Evolutionary conservation across 2,113 vertebrate species (phyloP).

Genomic region (Rhabdomys dilectus): DNA sequence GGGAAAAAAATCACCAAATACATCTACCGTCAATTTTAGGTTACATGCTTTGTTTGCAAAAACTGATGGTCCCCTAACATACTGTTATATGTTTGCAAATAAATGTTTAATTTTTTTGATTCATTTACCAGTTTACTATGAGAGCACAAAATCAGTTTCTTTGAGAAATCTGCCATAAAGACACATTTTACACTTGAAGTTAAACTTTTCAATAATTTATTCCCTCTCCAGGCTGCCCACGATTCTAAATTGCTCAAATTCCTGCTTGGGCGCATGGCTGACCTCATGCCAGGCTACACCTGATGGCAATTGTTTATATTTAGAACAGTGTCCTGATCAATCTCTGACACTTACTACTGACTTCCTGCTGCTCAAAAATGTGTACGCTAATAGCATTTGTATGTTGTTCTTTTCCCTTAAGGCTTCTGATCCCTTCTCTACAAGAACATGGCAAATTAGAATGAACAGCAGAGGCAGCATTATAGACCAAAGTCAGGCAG

Average conservation of each 20-base stretch:
- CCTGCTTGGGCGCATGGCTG: conserved; percentile 59
- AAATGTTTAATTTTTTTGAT: conserved; percentile 54
- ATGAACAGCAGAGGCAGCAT: conserved; percentile 73
- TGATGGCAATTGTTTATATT: conserved; percentile 83
- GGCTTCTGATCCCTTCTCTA: conserved; percentile 83
- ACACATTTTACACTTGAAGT: conserved; percentile 65
- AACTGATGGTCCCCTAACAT: not conserved
- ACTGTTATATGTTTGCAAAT: conserved; percentile 44
- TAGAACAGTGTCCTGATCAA: conserved; percentile 84
- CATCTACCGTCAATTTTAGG: not conserved
- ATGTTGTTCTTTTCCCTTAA: conserved; percentile 85
- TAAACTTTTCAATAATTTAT: conserved; percentile 83
- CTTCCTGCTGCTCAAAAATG: conserved; percentile 86
- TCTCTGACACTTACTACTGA: conserved; percentile 87
- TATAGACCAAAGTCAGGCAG: conserved; percentile 73
- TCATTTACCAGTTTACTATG: not conserved
- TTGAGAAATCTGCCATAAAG: conserved; percentile 66
- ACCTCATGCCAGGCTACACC: conserved; percentile 74
- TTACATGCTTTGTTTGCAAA: not conserved
- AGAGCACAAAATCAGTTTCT: conserved; percentile 32
- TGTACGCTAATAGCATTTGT: conserved; percentile 87
- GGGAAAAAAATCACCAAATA: not conserved
- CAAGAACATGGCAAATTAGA: conserved; percentile 86
- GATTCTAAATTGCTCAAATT: conserved; percentile 78
- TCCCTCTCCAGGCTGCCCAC: conserved; percentile 60